Percentiles rank a stretch among this genome's conserved stretches.
Conservation (phyloP, 2,797 vertebrate genomes). For the Mallotus villosus region DNA sequence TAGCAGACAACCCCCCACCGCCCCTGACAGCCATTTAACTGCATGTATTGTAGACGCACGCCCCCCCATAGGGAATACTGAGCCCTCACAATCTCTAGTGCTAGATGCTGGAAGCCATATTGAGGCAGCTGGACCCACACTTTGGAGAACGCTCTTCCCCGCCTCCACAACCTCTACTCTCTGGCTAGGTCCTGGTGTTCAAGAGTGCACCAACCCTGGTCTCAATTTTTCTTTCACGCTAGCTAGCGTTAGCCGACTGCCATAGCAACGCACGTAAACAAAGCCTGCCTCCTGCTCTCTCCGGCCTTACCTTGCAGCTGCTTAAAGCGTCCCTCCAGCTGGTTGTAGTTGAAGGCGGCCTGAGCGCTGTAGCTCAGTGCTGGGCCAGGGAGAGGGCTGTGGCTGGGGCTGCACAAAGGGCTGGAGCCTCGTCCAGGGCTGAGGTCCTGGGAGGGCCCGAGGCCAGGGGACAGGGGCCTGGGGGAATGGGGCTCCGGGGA, state of each 20-base stretch:
- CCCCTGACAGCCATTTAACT: neutral
- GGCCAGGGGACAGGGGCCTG: slow-evolving; percentile 41
- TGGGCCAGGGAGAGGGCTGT: slow-evolving; percentile 55
- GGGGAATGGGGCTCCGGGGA: slow-evolving; percentile 60
- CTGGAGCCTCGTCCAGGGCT: slow-evolving; percentile 40
- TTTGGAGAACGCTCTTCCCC: neutral
- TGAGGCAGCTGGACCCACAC: slow-evolving; percentile 30
- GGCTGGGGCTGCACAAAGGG: slow-evolving; percentile 36
- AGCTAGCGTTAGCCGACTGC: neutral
- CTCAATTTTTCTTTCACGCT: neutral
- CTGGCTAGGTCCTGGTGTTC: neutral
- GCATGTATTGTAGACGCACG: neutral
- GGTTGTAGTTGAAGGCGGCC: slow-evolving; percentile 93
- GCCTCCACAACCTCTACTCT: neutral
- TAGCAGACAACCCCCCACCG: neutral
- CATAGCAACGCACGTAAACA: slow-evolving; percentile 16
- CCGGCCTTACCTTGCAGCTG: slow-evolving; percentile 90
- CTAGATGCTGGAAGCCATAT: neutral
- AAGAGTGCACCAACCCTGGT: neutral
- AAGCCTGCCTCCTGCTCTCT: neutral
- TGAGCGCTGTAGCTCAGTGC: slow-evolving; percentile 75
- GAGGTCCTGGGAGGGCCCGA: slow-evolving; percentile 51
- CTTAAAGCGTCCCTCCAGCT: slow-evolving; percentile 95
- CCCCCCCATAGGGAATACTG: slow-evolving; percentile 22
- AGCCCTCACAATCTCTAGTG: neutral